Evolutionary conservation across 2,113 vertebrate species (phyloP), one percentile per base, ranked within the genome.

Genomic region (Stegastes partitus): DNA sequence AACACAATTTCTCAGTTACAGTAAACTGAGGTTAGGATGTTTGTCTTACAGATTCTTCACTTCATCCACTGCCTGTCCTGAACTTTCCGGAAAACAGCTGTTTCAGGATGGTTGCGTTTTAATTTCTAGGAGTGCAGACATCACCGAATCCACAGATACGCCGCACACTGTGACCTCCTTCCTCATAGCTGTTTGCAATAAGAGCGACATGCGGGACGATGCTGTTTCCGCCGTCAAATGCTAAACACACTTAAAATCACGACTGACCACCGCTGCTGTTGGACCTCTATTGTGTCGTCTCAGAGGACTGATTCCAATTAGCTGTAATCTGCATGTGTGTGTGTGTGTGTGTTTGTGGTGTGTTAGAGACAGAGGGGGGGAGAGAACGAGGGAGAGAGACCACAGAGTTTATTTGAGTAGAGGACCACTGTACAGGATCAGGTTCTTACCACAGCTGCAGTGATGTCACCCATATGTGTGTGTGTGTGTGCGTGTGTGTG

Each of bases 401-500:
- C 65, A 56, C n/a, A 68, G 62, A 59, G 71, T 89, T 88, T 89
- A 84, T 91, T 81, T 89, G 82, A 81, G 66, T 19, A 81, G 78
- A 84, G 73, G 74, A 89, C 63, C 54, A 77, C 68, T 77, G 85
- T 74, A 62, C 69, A 61, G 76, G 82, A 89, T 92, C 87, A 51
- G 74, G 68, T 89, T 90, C 72, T 80, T 58, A 67, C 69, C 70
- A 61, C 87, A 91, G 70, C 91, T 89, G 76, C 74, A 79, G 79
- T 90, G 89, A 92, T 85, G 84, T 90, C 86, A 90, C 80, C 23
- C 37, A 3, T 70, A 25, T 66, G 51, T 23, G 50, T 25, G 42
- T 67, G 54, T 56, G 25, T 62, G 23, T 34, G 26, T 55, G 19
- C 34, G 37, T 47, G 49, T 65, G 23, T 63, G 57, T 62, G 44